Base-by-base conservation (phyloP, 2,888 invertebrate genomes). In the Agrochola macilenta region DNA sequence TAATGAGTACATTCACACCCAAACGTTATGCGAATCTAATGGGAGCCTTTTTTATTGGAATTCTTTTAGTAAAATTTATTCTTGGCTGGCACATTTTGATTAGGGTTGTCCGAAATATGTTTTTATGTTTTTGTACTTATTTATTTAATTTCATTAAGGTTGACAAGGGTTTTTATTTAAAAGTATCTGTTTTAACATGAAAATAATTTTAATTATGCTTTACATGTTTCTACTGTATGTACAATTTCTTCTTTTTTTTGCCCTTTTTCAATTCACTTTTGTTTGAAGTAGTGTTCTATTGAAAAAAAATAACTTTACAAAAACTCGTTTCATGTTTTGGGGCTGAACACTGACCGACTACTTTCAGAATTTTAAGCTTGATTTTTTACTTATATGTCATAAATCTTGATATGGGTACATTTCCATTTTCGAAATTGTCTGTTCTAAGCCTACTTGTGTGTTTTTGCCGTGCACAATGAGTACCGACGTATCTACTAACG, bases 1-100 rank as follows among this genome's bases (percentile, higher is more conserved):
- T 85, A 81, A 87, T 87, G 82, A 86, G 86, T 84, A 86, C 84
- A 78, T 86, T 81, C 83, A 69, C 79, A 76, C 80, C 74, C 74
- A 76, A 82, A 71, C 57, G 72, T 76, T 74, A 71, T 79, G 23
- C 63, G 66, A 81, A 61, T 83, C 57, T 74, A 85, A 86, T 74
- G 66, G 23, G 73, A 61, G 64, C 60, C 63, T 65, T 80, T 79
- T 82, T 73, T 83, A 83, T 82, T 82, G 82, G 65, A 79, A 84
- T 66, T 83, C 75, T 81, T 81, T 75, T 85, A 81, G 69, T 66
- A 81, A 83, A 74, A 83, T 76, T 23, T 70, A 76, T 83, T 86
- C 76, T 81, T 69, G 54, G 57, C 49, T 52, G 26, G 60, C 58
- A 66, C 66, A 61, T 76, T 79, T 70, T 68, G 60, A 70, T 68